Base-by-base conservation (phyloP, 2,888 invertebrate genomes). In the Dasysyrphus tricinctus region DNA sequence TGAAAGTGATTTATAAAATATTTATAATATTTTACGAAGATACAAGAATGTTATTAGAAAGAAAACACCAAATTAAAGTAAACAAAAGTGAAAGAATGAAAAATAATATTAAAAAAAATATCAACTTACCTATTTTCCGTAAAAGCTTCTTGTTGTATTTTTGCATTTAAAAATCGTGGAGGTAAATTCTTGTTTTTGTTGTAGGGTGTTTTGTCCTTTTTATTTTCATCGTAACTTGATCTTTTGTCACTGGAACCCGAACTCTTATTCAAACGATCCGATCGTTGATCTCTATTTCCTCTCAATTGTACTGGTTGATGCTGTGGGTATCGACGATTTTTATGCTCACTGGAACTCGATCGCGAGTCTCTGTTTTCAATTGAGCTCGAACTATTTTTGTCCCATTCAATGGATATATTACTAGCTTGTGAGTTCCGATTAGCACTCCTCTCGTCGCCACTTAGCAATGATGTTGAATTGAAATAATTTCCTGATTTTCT, bases 381-480 rank as follows among this genome's bases (percentile, higher is more conserved):
- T 7, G 92, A 91, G 44, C 91, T 91, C 0, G 91, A 90, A 74
- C 91, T 92, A 14, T 90, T 89, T 32, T 90, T 91, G 67, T 92
- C 92, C 91, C 92, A 92, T 9, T 92, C 92, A 1, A 79, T 73
- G 29, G 86, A 86, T 47, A 81, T 44, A 34, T 86, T 78, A 24
- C 82, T 86, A 34, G 78, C 81, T 24, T 86, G 78, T 19, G 86
- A 86, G 63, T 75, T 78, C 29, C 82, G 56, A 70, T 78, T 78
- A 7, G 9, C 65, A 67, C 51, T 81, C 24, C 74, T 47, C n/a
- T 85, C 85, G 5, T 81, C 85, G n/a, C 57, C 69, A 37, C 69
- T 69, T 49, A 24, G 59, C 32, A 49, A 16, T 8, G 72, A 54
- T 16, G 57, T 69, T 3, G 80, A 80, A 61, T 85, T 81, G 2